Conservation (phyloP, 1,140 invertebrate genomes). For the Papilio aristodemus region DNA sequence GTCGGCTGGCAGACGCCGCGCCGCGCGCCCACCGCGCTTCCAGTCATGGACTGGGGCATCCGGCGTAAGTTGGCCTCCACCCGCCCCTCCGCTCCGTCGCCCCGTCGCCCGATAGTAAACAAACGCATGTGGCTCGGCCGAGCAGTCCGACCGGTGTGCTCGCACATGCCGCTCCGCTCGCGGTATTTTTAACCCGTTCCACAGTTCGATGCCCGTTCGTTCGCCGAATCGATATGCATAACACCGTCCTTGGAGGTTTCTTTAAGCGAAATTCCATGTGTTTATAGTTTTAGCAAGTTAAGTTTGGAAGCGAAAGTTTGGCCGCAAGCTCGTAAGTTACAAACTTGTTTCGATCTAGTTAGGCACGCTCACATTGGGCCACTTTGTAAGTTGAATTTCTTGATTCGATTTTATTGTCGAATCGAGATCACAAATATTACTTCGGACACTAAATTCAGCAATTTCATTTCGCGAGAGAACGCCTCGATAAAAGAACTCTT, state of each 20-base stretch:
- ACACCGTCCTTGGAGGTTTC: conserved; percentile 64
- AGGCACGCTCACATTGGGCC: conserved; percentile 51
- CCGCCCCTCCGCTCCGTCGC: conserved; percentile 41
- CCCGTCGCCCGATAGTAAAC: conserved; percentile 73
- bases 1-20: conserved; percentile 69
- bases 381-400: conserved; percentile 53
- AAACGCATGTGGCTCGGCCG: conserved; percentile 72
- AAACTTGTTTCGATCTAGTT: conserved; percentile 60
- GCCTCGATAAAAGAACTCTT: conserved; percentile 53
- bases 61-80: conserved; percentile 84
- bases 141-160: conserved; percentile 74
- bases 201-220: conserved; percentile 77
- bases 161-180: conserved; percentile 70
- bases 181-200: conserved; percentile 78
- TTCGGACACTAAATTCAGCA: conserved; percentile 50
- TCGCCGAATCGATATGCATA: conserved; percentile 77
- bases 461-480: conserved; percentile 53
- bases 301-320: conserved; percentile 43
- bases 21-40: conserved; percentile 62
- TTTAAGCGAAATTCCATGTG: conserved; percentile 56
- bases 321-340: conserved; percentile 56
- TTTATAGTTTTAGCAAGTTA: conserved; percentile 48
- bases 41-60: conserved; percentile 88
- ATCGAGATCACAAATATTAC: conserved; percentile 48
- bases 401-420: conserved; percentile 53